Evolutionary conservation across 2,888 invertebrate genomes (phyloP), one percentile per base, ranked within the genome.

Genomic region (Dryobota labecula): DNA sequence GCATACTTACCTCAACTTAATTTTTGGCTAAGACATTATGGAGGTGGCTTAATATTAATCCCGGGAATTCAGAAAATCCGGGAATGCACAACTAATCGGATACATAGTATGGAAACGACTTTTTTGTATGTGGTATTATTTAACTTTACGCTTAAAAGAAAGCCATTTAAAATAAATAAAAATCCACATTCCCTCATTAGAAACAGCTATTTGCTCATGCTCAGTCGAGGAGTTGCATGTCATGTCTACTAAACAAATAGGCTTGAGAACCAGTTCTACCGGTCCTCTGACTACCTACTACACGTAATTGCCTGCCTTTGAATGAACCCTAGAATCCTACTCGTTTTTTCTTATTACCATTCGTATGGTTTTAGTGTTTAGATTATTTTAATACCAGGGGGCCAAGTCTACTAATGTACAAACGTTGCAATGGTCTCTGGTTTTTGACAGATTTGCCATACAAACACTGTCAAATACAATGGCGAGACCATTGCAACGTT

Each of bases 251-350:
- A 53, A 80, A 70, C 70, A 79, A 82, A 82, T 79, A 75, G 11
- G n/a, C 33, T 79, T 58, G 62, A 74, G 56, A 82, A 58, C 79
- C 33, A 15, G 81, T 73, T 57, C 62, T 73, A 82, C 81, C 83
- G 83, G 81, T 83, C 70, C 47, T 53, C 15, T 66, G 51, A 65
- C 80, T 65, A 45, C 66, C 65, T 58, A 54, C 47, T 41, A 20
- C 58, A n/a, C 33, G 56, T 78, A 78, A 78, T 82, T 78, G 30
- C 57, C 33, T 38, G 45, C 65, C 68, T 71, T 71, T 61, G 56
- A 64, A 67, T 61, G 41, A 67, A 53, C 54, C 57, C 30, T 66
- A 45, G 82, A 70, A 60, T 72, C 53, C 24, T 36, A 61, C 68
- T 69, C 20, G 67, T 60, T 69, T 63, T 63, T 63, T 76, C 54